These are phyloP conservation scores for Empis stercorea DNA, from an alignment of 2,888 invertebrate genomes.

Conservation along the genomic window DNA sequence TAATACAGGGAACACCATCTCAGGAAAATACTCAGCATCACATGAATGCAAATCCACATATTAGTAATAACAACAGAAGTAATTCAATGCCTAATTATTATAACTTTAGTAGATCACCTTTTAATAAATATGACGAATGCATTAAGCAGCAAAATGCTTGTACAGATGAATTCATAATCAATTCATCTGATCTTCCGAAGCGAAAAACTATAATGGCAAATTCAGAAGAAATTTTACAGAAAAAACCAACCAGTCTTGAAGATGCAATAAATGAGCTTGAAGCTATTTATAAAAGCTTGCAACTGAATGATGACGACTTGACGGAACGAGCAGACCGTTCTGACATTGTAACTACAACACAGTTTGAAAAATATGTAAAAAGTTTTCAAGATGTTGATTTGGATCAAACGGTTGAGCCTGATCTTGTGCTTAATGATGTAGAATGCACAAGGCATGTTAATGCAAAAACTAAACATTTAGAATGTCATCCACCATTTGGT, in stretches of 20 bases:
- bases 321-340: slow-evolving; percentile 66
- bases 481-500: slow-evolving; percentile 82
- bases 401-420: slow-evolving; percentile 53
- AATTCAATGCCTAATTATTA: slow-evolving; percentile 33
- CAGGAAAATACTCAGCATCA: slow-evolving; percentile 21
- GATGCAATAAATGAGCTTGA: slow-evolving; percentile 82
- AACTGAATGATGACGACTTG: slow-evolving; percentile 71
- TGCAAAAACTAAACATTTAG: slow-evolving; percentile 53
- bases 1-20: slow-evolving; percentile 26
- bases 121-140: slow-evolving; percentile 34
- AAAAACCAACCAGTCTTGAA: slow-evolving; percentile 66
- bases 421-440: slow-evolving; percentile 72
- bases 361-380: slow-evolving; percentile 41
- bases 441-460: slow-evolving; percentile 67
- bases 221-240: slow-evolving; percentile 30
- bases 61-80: slow-evolving; percentile 24
- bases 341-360: slow-evolving; percentile 37
- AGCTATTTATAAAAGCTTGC: slow-evolving; percentile 79
- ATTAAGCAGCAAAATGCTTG: slow-evolving; percentile 25
- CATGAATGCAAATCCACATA: slow-evolving; percentile 24
- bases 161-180: slow-evolving; percentile 5
- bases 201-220: slow-evolving; percentile 23
- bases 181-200: slow-evolving; percentile 24
- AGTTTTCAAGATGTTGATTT: slow-evolving; percentile 41
- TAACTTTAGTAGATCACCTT: slow-evolving; percentile 12